Evolutionary conservation across 2,888 invertebrate genomes (phyloP).

Genomic region (Leptopilina myrica): DNA sequence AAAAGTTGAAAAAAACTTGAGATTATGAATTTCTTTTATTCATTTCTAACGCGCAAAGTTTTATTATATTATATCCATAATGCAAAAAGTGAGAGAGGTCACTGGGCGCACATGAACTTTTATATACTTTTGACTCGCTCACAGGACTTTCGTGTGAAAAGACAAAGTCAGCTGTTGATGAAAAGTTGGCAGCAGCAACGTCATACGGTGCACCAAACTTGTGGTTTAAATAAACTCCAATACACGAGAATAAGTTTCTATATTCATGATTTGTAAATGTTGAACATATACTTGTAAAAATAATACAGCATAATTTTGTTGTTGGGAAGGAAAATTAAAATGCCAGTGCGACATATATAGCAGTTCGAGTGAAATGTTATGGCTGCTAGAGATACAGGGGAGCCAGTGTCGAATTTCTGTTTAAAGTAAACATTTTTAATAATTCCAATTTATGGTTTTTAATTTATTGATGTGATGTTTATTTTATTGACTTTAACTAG

Average conservation of each 20-base stretch:
- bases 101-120: neutral
- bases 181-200: constrained; percentile 10
- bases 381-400: too few relatives aligned
- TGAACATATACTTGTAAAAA: neutral
- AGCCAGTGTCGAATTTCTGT: too few relatives aligned
- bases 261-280: constrained; percentile 11
- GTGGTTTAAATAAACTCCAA: neutral
- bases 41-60: constrained; percentile 13
- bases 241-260: neutral
- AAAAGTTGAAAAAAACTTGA: neutral
- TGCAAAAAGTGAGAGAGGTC: constrained; percentile 16
- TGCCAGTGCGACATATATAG: too few relatives aligned
- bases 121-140: neutral
- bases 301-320: too few relatives aligned
- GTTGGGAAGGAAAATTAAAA: too few relatives aligned
- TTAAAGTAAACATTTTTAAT: too few relatives aligned
- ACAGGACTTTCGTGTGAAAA: constrained; percentile 10
- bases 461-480: too few relatives aligned
- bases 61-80: constrained; percentile 6
- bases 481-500: too few relatives aligned
- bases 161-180: constrained; percentile 30
- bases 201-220: neutral
- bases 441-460: too few relatives aligned
- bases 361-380: too few relatives aligned
- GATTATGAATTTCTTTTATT: constrained; percentile 1